Base-by-base conservation (phyloP, 1,140 invertebrate genomes). In the Orchesella cincta region DNA sequence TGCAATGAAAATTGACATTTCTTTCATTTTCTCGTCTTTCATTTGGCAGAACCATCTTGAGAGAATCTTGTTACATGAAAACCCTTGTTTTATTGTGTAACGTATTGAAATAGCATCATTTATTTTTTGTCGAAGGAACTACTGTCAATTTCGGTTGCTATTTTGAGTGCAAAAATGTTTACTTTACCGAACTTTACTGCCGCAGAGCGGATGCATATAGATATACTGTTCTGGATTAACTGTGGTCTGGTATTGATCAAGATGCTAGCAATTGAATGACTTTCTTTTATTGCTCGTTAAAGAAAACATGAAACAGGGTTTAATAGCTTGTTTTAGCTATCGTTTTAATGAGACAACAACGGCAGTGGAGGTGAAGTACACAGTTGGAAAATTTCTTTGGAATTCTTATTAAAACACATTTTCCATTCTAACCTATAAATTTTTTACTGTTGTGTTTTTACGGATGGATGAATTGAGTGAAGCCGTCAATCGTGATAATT, bases 271-370 rank as follows among this genome's bases (percentile, higher is more conserved):
- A 57, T 57, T 57, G 54, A 26, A 23, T 14, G 54, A 5, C 14
- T 16, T 57, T 12, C n/a, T n/a, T 57, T 57, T 57, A 57, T 57
- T 57, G 54, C 54, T 57, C 54, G 54, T 57, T 16, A 57, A 57
- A 57, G 54, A 26, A 57, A 57, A 57, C 54, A 57, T 18, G 23
- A 14, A 26, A 57, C n/a, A n/a, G n/a, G n/a, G n/a, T n/a, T n/a
- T n/a, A n/a, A n/a, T n/a, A n/a, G n/a, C n/a, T n/a, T n/a, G n/a
- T n/a, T n/a, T n/a, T n/a, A n/a, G n/a, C n/a, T n/a, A n/a, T n/a
- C n/a, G n/a, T n/a, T n/a, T n/a, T n/a, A n/a, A n/a, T n/a, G n/a
- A n/a, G n/a, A n/a, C n/a, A n/a, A n/a, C n/a, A n/a, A n/a, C n/a
- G n/a, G n/a, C n/a, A n/a, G n/a, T n/a, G n/a, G n/a, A n/a, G n/a